These are phyloP conservation scores for Scatophagus argus DNA, from an alignment of 2,113 vertebrate genomes.

Conservation along the genomic window DNA sequence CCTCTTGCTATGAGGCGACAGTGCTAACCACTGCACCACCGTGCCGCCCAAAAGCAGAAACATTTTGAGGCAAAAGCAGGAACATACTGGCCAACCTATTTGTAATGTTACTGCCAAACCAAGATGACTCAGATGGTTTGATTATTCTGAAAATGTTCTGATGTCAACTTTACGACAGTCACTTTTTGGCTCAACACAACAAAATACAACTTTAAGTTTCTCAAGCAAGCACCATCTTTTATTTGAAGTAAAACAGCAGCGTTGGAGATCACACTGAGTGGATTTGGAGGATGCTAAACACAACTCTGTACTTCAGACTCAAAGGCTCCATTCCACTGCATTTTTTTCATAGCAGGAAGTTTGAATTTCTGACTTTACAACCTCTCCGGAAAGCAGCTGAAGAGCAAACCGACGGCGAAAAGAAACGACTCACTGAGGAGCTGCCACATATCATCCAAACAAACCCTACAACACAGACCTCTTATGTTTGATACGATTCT, in stretches of 20 bases:
- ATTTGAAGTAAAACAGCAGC: too few species aligned
- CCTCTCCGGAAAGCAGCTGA: constrained; percentile 29
- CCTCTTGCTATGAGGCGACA: too few species aligned
- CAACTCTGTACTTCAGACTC: neutral
- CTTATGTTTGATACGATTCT: constrained; percentile 69
- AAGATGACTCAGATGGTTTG: neutral
- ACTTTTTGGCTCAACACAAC: neutral
- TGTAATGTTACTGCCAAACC: too few species aligned
- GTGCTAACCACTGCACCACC: too few species aligned
- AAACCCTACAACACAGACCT: constrained; percentile 65
- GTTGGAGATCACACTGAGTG: constrained; percentile 9
- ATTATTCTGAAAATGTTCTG: neutral
- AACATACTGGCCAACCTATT: neutral
- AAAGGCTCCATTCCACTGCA: neutral
- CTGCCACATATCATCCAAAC: constrained; percentile 58
- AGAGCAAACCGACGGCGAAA: constrained; percentile 38
- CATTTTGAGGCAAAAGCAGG: neutral
- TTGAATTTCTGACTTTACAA: constrained; percentile 30
- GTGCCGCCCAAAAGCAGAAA: too few species aligned
- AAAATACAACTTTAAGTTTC: too few species aligned
- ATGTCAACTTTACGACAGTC: neutral
- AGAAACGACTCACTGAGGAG: constrained; percentile 10
- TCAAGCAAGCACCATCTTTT: too few species aligned
- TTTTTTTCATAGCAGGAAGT: constrained; percentile 1
- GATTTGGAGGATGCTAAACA: constrained; percentile 25